A percentile compares a stretch with the other conserved stretches of the same genome.
These are phyloP conservation scores for Agonopterix heracliana DNA, from an alignment of 2,888 invertebrate genomes.

Conservation along the genomic window DNA sequence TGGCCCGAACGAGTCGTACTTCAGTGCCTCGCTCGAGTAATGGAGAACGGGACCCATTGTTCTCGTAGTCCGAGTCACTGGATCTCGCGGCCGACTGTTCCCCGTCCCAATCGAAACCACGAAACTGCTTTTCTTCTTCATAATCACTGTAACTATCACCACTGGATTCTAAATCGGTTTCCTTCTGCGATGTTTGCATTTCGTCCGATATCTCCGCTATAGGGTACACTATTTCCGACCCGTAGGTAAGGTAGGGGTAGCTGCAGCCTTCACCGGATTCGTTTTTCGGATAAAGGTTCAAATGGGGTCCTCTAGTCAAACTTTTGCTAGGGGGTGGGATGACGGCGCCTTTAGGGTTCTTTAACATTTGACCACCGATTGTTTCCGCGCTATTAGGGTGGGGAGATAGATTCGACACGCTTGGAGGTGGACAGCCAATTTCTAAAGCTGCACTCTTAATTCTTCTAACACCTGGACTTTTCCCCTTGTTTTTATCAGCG, in stretches of 20 bases:
- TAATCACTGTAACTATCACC: constrained; percentile 79
- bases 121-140: constrained; percentile 76
- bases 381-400: constrained; percentile 90
- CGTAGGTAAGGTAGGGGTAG: constrained; percentile 81
- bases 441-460: constrained; percentile 84
- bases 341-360: constrained; percentile 78
- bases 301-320: constrained; percentile 81
- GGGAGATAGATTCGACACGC: constrained; percentile 82
- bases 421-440: constrained; percentile 81
- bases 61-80: constrained; percentile 81
- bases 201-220: constrained; percentile 91
- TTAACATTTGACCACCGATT: constrained; percentile 80
- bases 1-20: constrained; percentile 57
- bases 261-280: constrained; percentile 83
- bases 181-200: constrained; percentile 80
- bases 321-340: constrained; percentile 83
- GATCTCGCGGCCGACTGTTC: constrained; percentile 61
- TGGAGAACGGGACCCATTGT: constrained; percentile 83
- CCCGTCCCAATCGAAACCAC: constrained; percentile 70
- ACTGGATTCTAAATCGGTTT: constrained; percentile 77
- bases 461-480: constrained; percentile 69
- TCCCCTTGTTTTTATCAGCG: constrained; percentile 66
- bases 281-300: constrained; percentile 80
- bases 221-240: constrained; percentile 87
- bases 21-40: constrained; percentile 74